Evolutionary conservation across 2,113 vertebrate species (phyloP), one percentile per base, ranked within the genome.

Genomic region (Tiliqua scincoides): DNA sequence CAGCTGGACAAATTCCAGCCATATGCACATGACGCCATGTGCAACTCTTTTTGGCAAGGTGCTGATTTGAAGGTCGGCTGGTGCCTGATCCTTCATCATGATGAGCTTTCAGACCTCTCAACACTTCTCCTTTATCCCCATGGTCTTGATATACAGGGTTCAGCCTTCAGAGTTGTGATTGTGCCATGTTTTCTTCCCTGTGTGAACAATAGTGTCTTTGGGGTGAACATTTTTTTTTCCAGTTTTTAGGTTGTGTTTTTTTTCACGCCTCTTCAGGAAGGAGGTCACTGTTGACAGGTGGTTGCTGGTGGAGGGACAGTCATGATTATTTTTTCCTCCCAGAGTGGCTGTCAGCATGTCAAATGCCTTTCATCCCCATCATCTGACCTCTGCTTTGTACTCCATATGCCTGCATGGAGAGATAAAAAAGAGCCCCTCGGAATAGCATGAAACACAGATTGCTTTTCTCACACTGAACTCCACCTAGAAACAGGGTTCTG

Each of bases 311-410:
- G 67, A 40, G 18, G 23, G 3, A 2, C 1, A 21, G 37, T 1
- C 23, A 37, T 57, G 2, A 37, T 52, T 27, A 18, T 18, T 57
- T 5, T 4, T 27, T 25, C 21, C 72, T 61, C 57, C 67, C 43
- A 72, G 48, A 73, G 68, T 74, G 27, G 68, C 68, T 84, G 35
- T 79, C 70, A 79, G 15, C 25, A 9, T 65, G 30, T 77, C 87
- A 88, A 74, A 65, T 57, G 17, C 25, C 25, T 80, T 80, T 67
- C 82, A 57, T 74, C 87, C 43, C 27, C 18, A 30, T 35, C 48
- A 57, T 32, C 68, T 88, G 87, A 83, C 87, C 76, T 84, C 43
- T 88, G 68, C 43, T 57, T 84, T 82, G 25, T 87, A 76, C 63
- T 70, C 52, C 43, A 25, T 57, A 32, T 76, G 67, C 23, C 68